A percentile compares a stretch with the other conserved stretches of the same genome.
Conservation (phyloP, 2,113 vertebrate genomes). For the Antennarius striatus region DNA sequence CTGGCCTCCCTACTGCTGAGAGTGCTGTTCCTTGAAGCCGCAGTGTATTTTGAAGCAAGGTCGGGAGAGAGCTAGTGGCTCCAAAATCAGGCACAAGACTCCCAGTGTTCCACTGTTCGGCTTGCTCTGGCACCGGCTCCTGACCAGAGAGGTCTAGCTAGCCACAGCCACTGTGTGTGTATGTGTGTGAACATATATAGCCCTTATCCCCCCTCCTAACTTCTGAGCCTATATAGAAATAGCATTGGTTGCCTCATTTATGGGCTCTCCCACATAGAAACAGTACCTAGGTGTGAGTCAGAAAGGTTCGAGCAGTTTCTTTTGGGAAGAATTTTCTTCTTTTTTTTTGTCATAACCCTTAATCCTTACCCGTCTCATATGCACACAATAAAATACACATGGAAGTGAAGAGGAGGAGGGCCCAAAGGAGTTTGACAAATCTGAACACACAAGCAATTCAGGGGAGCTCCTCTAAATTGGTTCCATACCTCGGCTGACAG, state of each 20-base stretch:
- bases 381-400: constrained; percentile 36
- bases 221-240: constrained; percentile 66
- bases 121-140: constrained; percentile 75
- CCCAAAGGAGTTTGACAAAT: constrained; percentile 68
- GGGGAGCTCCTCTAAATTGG: constrained; percentile 70
- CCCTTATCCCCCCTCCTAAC: constrained; percentile 32
- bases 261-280: constrained; percentile 62
- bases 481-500: constrained; percentile 76
- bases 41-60: constrained; percentile 84
- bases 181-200: constrained; percentile 60
- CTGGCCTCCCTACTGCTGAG: constrained; percentile 81
- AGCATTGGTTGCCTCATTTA: constrained; percentile 68
- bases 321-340: constrained; percentile 47
- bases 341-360: constrained; percentile 61
- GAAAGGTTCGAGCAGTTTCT: constrained; percentile 39
- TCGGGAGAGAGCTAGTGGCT: constrained; percentile 75
- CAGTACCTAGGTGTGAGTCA: constrained; percentile 63
- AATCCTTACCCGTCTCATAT: constrained; percentile 14
- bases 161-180: constrained; percentile 66
- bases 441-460: constrained; percentile 67
- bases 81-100: constrained; percentile 78
- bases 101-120: constrained; percentile 74
- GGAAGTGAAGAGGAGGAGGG: constrained; percentile 60
- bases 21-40: constrained; percentile 81
- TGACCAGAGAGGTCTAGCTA: constrained; percentile 73